Evolutionary conservation across 1,140 invertebrate genomes (phyloP), one percentile per base, ranked within the genome.

Genomic region (Sinella curviseta): DNA sequence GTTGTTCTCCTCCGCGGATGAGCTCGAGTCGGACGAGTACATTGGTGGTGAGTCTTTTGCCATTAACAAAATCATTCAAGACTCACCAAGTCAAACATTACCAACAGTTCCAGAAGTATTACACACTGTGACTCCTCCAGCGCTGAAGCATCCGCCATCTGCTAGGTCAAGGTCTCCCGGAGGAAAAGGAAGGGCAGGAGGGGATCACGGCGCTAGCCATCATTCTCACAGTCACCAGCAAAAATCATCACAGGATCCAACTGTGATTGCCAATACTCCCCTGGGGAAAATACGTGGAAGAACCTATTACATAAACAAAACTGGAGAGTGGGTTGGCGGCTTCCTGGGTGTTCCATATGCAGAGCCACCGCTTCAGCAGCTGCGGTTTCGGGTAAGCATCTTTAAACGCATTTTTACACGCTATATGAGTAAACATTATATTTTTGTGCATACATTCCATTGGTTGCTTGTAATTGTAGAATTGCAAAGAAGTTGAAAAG

Each of bases 301-400:
- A 24, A 70, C 8, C n/a, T 70, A 31, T n/a, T 70, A 70, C 65
- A 70, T 70, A 24, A 70, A 70, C 24, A 70, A 70, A 70, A 70
- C 65, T 70, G 65, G 65, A 31, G 65, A 70, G 31, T 70, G 60
- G 35, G 82, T 82, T 36, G 77, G 35, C 48, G 78, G 33, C 26
- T 91, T 87, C 82, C 84, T 88, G n/a, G 89, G 90, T 35, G 88
- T 91, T 80, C 91, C 90, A 0, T 91, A 87, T 84, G 90, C 90
- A 2, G 87, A 89, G 82, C 89, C 91, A 1, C 91, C 91, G 0
- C 14, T 90, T 16, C 88, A 87, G 16, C 85, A 88, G 17, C 84
- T 89, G 20, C 84, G 90, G n/a, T 91, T 91, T 83, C 86, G 86
- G 65, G 85, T 85, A 78, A 82, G 82, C 48, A 55, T 14, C 55